Percentiles rank a stretch among this genome's conserved stretches.
These are phyloP conservation scores for Drosophila gaucha DNA, from an alignment of 2,888 invertebrate species.

Conservation along the genomic window DNA sequence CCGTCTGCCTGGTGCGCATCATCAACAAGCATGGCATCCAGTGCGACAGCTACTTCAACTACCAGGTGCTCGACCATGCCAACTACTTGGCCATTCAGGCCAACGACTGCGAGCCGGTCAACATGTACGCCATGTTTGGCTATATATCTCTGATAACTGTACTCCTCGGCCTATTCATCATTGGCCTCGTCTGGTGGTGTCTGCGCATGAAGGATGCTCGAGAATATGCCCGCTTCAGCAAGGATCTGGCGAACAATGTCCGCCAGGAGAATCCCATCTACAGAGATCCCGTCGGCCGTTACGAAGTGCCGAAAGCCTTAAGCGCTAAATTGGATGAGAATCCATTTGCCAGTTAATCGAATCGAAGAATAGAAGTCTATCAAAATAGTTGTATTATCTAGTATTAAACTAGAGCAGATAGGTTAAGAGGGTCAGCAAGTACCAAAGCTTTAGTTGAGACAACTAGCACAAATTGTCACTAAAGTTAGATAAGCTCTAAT, in stretches of 20 bases:
- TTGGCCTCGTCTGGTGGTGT: slow-evolving; percentile 84
- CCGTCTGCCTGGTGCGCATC: slow-evolving; percentile 77
- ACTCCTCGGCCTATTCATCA: slow-evolving; percentile 85
- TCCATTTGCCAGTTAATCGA: slow-evolving; percentile 61
- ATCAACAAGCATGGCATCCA: slow-evolving; percentile 75
- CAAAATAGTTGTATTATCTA: not conserved
- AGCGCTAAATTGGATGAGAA: slow-evolving; percentile 62
- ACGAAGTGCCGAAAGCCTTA: slow-evolving; percentile 85
- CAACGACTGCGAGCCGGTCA: slow-evolving; percentile 68
- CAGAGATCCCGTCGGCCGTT: slow-evolving; percentile 87
- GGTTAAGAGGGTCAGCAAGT: not conserved
- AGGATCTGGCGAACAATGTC: slow-evolving; percentile 73
- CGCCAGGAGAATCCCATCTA: slow-evolving; percentile 86
- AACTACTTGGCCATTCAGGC: slow-evolving; percentile 76
- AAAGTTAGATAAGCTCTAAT: slow-evolving; percentile 32
- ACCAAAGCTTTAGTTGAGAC: slow-evolving; percentile 23
- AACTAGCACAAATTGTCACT: too few species aligned
- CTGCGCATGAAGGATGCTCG: slow-evolving; percentile 86
- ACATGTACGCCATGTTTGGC: slow-evolving; percentile 66
- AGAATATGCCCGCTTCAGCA: slow-evolving; percentile 86
- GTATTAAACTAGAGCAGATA: not conserved
- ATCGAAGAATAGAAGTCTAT: not conserved
- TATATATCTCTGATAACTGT: slow-evolving; percentile 85
- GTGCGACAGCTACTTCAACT: slow-evolving; percentile 82
- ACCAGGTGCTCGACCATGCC: slow-evolving; percentile 63